Conservation (phyloP, 1,140 invertebrate species). For the Cecropterus lyciades region DNA sequence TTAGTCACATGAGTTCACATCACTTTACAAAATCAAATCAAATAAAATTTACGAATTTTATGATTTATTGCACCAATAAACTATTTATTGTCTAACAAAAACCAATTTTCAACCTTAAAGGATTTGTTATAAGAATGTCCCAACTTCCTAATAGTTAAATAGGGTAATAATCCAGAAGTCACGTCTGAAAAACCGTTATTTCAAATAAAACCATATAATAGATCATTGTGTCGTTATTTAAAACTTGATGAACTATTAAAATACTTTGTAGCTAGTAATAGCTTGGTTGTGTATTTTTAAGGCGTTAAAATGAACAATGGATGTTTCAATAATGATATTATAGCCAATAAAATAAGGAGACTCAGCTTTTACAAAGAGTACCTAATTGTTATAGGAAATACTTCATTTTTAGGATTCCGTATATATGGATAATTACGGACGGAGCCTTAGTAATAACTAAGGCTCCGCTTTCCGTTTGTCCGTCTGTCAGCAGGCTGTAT, state of each 20-base stretch:
- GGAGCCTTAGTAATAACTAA: too few species aligned
- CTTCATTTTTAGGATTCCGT: too few species aligned
- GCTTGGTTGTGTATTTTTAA: background rate
- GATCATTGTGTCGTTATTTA: slow-evolving; percentile 49
- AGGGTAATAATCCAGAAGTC: slow-evolving; percentile 54
- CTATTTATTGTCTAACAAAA: slow-evolving; percentile 9
- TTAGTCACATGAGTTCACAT: slow-evolving; percentile 21
- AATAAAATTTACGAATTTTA: slow-evolving; percentile 41
- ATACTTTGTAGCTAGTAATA: slow-evolving; percentile 44
- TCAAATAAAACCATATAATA: slow-evolving; percentile 47
- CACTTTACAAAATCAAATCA: slow-evolving; percentile 31
- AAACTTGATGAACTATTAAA: slow-evolving; percentile 11
- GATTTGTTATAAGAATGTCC: background rate
- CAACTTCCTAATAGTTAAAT: slow-evolving; percentile 59
- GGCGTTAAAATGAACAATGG: too few species aligned
- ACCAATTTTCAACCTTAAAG: slow-evolving; percentile 7
- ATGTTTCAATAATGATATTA: too few species aligned
- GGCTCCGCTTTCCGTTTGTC: too few species aligned
- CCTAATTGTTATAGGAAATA: too few species aligned
- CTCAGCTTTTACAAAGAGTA: too few species aligned
- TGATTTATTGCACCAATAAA: slow-evolving; percentile 48
- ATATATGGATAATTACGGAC: too few species aligned
- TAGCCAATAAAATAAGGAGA: too few species aligned
- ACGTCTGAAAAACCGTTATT: slow-evolving; percentile 51
- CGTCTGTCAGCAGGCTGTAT: too few species aligned